Evolutionary conservation across 1,140 invertebrate genomes (phyloP).

Genomic region (Camponotus floridanus): DNA sequence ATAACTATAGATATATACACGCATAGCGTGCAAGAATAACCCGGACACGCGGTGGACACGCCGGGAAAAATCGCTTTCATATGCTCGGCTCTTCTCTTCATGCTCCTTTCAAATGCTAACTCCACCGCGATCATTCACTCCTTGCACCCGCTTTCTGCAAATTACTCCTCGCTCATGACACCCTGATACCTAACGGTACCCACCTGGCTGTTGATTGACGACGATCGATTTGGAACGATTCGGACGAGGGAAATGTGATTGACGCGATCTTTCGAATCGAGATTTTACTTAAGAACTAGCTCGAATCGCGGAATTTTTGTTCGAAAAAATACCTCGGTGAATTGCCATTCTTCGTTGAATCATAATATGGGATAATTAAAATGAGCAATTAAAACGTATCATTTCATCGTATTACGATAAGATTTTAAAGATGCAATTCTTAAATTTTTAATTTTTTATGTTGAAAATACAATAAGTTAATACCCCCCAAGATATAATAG

Average conservation of each 20-base stretch:
- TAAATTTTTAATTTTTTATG: too few species aligned
- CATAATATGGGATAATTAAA: background rate
- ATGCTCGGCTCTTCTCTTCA: slow-evolving; percentile 36
- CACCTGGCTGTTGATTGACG: slow-evolving; percentile 65
- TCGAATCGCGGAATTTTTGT: background rate
- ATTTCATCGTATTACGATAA: background rate
- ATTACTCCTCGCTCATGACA: slow-evolving; percentile 82
- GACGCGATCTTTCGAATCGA: background rate
- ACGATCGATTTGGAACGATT: slow-evolving; percentile 44
- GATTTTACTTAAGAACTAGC: background rate
- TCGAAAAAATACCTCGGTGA: background rate
- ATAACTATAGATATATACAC: background rate
- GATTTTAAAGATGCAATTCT: too few species aligned
- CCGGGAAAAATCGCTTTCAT: slow-evolving; percentile 25
- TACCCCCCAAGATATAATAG: too few species aligned
- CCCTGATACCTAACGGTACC: slow-evolving; percentile 80
- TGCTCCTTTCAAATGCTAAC: slow-evolving; percentile 79
- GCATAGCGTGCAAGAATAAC: background rate
- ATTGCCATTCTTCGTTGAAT: background rate
- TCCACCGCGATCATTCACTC: slow-evolving; percentile 84
- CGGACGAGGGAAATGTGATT: slow-evolving; percentile 1
- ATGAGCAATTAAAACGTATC: background rate
- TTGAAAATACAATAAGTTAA: too few species aligned
- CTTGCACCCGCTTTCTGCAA: slow-evolving; percentile 84
- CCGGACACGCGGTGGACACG: background rate